Conservation (phyloP, 2,113 vertebrate species). For the Furnarius figulus region DNA sequence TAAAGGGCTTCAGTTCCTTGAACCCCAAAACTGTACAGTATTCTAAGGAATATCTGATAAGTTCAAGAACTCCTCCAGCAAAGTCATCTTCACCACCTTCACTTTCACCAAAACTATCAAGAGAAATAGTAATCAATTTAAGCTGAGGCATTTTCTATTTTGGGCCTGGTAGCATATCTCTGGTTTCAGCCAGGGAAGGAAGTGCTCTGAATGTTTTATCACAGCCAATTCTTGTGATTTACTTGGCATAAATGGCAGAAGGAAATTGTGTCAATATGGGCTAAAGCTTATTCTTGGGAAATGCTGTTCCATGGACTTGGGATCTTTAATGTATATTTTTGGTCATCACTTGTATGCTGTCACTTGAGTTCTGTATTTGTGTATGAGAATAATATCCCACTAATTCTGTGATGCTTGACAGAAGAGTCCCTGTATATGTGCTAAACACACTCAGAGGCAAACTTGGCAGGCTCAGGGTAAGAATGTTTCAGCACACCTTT, state of each 20-base stretch:
- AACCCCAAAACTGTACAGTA: not conserved
- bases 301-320: not conserved
- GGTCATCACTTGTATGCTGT: not conserved
- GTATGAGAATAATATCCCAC: not conserved
- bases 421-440: not conserved
- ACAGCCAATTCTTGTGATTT: slow-evolving; percentile 23
- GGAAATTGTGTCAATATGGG: not conserved
- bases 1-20: not conserved
- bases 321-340: not conserved
- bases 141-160: not conserved
- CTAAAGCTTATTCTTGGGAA: slow-evolving; percentile 9
- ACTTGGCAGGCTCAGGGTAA: not conserved
- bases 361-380: not conserved
- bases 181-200: slow-evolving; percentile 21
- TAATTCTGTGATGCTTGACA: not conserved
- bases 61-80: not conserved
- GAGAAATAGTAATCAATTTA: not conserved
- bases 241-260: slow-evolving; percentile 12
- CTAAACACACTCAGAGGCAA: not conserved
- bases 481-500: not conserved
- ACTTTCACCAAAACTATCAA: not conserved
- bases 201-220: not conserved
- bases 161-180: not conserved
- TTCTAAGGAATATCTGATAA: not conserved
- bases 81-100: not conserved